phyloP scores from a whole-genome alignment of 2,797 vertebrate genomes.

The Chloroceryle amazona region DNA sequence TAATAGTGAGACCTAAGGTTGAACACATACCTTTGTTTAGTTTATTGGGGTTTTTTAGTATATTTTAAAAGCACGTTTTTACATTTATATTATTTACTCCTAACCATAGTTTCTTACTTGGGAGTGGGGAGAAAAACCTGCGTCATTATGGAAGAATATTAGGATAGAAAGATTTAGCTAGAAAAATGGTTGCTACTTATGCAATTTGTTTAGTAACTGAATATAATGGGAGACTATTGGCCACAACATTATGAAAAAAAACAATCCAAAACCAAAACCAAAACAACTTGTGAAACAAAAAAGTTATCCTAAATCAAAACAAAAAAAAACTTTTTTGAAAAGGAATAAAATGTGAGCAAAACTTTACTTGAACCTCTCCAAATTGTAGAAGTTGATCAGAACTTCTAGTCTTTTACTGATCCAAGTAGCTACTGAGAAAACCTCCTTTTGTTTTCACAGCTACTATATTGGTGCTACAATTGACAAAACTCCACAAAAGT shows the following conservation, averaged over 20 bases:
- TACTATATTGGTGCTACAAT: neutral
- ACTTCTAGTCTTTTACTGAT: neutral
- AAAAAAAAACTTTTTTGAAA: neutral
- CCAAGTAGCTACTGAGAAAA: neutral
- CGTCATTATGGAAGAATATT: neutral
- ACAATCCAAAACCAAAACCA: too few relatives aligned
- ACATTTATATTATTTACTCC: neutral
- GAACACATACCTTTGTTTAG: neutral
- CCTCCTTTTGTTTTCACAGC: neutral
- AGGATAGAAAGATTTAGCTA: neutral
- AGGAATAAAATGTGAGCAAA: neutral
- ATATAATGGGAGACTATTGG: neutral
- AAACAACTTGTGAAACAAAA: neutral
- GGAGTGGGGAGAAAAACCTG: neutral
- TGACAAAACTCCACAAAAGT: accelerated
- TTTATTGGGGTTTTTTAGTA: neutral
- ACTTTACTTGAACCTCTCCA: neutral
- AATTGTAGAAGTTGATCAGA: neutral
- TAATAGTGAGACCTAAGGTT: neutral
- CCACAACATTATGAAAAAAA: neutral
- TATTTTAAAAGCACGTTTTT: neutral
- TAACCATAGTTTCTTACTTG: neutral
- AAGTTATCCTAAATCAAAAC: neutral
- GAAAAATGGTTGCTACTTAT: neutral
- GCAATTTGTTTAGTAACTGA: neutral